A percentile compares a stretch with the other conserved stretches of the same genome.
phyloP scores from a whole-genome alignment of 2,888 invertebrate species.

The Folsomia manolachei region DNA sequence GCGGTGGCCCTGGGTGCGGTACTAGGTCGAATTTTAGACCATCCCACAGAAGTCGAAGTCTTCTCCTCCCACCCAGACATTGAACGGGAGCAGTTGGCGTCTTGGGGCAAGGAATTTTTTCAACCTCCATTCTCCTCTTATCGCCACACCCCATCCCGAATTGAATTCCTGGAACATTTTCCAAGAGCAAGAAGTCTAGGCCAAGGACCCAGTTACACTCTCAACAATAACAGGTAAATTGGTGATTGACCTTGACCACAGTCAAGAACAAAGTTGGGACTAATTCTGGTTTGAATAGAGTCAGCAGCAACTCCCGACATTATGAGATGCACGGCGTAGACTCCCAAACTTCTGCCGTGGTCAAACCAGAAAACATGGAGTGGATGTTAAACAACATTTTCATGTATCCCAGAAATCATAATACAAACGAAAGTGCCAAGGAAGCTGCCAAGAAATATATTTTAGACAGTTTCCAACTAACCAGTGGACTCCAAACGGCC shows the following conservation, averaged over 20 bases:
- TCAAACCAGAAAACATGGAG: conserved; percentile 47
- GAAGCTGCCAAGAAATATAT: conserved; percentile 49
- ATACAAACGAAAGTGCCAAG: conserved; percentile 50
- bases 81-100: conserved; percentile 34
- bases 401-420: conserved; percentile 49
- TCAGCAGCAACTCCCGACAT: conserved; percentile 29
- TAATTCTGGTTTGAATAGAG: conserved; percentile 18
- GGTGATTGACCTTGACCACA: too few species aligned
- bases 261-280: too few species aligned
- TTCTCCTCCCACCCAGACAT: conserved; percentile 40
- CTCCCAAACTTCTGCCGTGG: conserved; percentile 10
- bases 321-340: conserved; percentile 31
- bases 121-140: not conserved
- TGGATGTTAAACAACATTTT: conserved; percentile 51
- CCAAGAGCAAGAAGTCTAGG: too few species aligned
- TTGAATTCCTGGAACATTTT: conserved; percentile 19
- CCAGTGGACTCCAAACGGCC: conserved; percentile 46
- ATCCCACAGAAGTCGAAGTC: conserved; percentile 37
- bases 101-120: conserved; percentile 44
- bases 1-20: conserved; percentile 39
- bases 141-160: not conserved
- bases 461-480: conserved; percentile 44
- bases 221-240: too few species aligned
- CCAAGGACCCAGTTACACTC: too few species aligned
- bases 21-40: conserved; percentile 40